Conservation (phyloP, 2,797 vertebrate species). For the Enteromius unitaeniatus region DNA sequence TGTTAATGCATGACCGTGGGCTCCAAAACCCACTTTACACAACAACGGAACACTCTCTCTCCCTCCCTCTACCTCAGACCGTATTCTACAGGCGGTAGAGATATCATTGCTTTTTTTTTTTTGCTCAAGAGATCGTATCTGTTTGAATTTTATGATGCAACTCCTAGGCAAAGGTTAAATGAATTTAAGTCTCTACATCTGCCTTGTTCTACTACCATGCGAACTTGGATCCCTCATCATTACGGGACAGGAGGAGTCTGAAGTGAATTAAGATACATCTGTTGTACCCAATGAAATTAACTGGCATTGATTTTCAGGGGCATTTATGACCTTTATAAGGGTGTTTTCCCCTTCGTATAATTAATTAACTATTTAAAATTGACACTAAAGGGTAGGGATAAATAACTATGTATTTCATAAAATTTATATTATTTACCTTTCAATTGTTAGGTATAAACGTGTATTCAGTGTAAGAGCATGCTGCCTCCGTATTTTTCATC, state of each 20-base stretch:
- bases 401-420: background rate
- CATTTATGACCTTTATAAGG: background rate
- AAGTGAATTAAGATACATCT: conserved; percentile 28
- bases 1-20: conserved; percentile 50
- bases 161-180: conserved; percentile 47
- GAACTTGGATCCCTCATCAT: conserved; percentile 20
- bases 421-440: background rate
- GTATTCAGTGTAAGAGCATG: background rate
- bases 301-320: conserved; percentile 1
- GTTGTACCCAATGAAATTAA: background rate
- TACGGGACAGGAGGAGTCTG: conserved; percentile 2
- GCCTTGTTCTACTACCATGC: background rate
- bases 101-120: background rate
- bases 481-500: background rate
- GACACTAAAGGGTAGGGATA: background rate
- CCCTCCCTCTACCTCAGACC: background rate
- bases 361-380: background rate
- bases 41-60: conserved; percentile 40
- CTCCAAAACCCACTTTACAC: conserved; percentile 27
- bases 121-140: background rate
- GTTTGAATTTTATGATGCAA: background rate
- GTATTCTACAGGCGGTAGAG: conserved; percentile 11
- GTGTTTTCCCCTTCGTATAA: background rate
- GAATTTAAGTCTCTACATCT: background rate
- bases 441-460: background rate